A percentile compares a stretch with the other conserved stretches of the same genome.
Conservation (phyloP, 2,113 vertebrate genomes). For the Ptilonorhynchus violaceus region DNA sequence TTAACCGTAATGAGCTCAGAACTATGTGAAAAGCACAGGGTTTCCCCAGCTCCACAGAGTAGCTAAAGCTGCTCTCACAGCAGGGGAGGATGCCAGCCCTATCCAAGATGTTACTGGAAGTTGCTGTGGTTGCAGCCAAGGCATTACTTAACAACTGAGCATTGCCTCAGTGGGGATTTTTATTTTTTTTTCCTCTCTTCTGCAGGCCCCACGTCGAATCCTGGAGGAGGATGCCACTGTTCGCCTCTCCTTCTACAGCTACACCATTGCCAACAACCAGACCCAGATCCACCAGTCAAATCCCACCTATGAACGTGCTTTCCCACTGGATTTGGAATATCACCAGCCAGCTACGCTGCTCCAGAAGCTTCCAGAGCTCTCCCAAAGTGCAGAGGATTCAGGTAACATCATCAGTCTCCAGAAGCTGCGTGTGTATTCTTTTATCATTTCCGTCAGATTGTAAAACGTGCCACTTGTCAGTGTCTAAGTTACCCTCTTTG, state of each 20-base stretch:
- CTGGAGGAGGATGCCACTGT: slow-evolving; percentile 87
- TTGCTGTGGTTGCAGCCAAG: background rate
- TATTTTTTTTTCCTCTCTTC: background rate
- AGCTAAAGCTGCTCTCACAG: background rate
- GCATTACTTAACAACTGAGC: background rate
- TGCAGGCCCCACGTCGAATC: slow-evolving; percentile 85
- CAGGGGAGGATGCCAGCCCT: background rate
- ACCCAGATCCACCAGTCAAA: slow-evolving; percentile 79
- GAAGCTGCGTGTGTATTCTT: fast-evolving
- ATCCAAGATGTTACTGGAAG: slow-evolving; percentile 27
- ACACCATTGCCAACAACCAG: slow-evolving; percentile 84
- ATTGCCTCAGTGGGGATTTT: background rate
- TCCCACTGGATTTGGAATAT: slow-evolving; percentile 87
- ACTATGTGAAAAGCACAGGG: background rate
- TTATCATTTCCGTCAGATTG: background rate
- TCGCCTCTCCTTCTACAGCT: slow-evolving; percentile 86
- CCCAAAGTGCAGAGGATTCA: slow-evolving; percentile 87
- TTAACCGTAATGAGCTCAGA: background rate
- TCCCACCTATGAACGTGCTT: slow-evolving; percentile 87
- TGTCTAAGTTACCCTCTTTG: background rate
- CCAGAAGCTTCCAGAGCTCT: slow-evolving; percentile 85
- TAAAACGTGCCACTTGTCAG: background rate
- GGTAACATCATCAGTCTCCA: slow-evolving; percentile 53
- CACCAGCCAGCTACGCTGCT: slow-evolving; percentile 83
- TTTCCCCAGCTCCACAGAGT: background rate